Base-by-base conservation (phyloP, 2,888 invertebrate genomes). In the Phragmatobia fuliginosa region DNA sequence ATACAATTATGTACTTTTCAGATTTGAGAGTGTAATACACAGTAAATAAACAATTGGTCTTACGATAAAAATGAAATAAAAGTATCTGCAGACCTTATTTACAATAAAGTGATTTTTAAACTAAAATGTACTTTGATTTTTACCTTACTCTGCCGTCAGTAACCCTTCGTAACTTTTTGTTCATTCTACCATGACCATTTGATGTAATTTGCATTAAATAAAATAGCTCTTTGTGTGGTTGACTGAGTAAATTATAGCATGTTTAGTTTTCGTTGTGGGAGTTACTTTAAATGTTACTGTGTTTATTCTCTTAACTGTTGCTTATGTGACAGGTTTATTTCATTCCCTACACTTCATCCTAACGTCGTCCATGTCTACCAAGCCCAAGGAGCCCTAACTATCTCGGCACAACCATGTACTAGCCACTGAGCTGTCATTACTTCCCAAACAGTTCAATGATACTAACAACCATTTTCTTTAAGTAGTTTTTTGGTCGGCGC, bases 31-130 rank as follows among this genome's bases (percentile, higher is more conserved):
- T 65, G 38, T 49, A 36, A 18, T 36, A 41, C 58, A 59, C 25
- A 49, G 33, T 67, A 60, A 71, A 62, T 38, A 38, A 64, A 58
- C 59, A 60, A n/a, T n/a, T 36, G 10, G 10, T 10, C 25, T 4
- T 5, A 52, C 25, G 28, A 31, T 60, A 14, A 5, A 60, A 62
- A 66, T 60, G 31, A 16, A 52, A 63, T 33, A 70, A 63, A 65
- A 73, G 72, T 68, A 66, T 71, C 67, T 71, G n/a, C 56, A 21
- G 21, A 31, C 60, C 33, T 68, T 68, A 49, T 28, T 36, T 3
- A 49, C 28, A 62, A n/a, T 32, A 67, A 62, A 21, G 52, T 62
- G 62, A 52, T 52, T 62, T 67, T 31, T 7, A 10, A 33, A 18
- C 14, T 45, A 60, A 60, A 59, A 49, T 49, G 60, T 32, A n/a